Evolutionary conservation across 2,113 vertebrate species (phyloP).

Genomic region (Oryzias woworae): DNA sequence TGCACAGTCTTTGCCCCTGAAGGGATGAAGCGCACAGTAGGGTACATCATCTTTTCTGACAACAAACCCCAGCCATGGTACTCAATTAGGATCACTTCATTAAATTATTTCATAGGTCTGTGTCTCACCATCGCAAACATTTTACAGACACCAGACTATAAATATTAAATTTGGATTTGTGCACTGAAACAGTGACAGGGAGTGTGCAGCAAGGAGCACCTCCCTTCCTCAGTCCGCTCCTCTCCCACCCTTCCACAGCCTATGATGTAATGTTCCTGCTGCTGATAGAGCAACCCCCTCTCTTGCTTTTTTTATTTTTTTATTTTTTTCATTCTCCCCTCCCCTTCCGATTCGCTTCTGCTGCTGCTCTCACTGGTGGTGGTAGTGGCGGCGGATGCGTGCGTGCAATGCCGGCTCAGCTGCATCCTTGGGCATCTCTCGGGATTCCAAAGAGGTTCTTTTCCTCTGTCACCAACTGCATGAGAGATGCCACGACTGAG

Average conservation of each 20-base stretch:
- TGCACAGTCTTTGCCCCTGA: constrained; percentile 35
- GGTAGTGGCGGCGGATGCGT: constrained; percentile 63
- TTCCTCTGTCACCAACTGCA: constrained; percentile 57
- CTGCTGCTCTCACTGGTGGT: constrained; percentile 56
- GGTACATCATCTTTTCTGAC: constrained; percentile 45
- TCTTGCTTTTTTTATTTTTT: constrained; percentile 33
- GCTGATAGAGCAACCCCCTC: constrained; percentile 74
- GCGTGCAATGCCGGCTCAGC: constrained; percentile 65
- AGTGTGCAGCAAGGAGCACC: constrained; percentile 61
- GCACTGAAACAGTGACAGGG: constrained; percentile 45
- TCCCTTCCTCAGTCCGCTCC: constrained; percentile 66
- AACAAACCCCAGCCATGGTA: constrained; percentile 37
- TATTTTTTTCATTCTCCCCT: constrained; percentile 40
- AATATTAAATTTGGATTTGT: constrained; percentile 60
- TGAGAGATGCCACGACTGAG: constrained; percentile 34
- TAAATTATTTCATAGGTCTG: constrained; percentile 45
- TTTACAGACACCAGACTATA: constrained; percentile 51
- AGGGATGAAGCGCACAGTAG: constrained; percentile 41
- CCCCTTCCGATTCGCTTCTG: constrained; percentile 62
- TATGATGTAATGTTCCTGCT: constrained; percentile 81
- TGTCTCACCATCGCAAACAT: constrained; percentile 37
- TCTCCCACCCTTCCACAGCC: constrained; percentile 69
- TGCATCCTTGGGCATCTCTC: constrained; percentile 70
- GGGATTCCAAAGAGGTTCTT: constrained; percentile 73
- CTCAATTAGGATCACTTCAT: constrained; percentile 40